phyloP scores from a whole-genome alignment of 2,113 vertebrate genomes.

The Paramormyrops kingsleyae region DNA sequence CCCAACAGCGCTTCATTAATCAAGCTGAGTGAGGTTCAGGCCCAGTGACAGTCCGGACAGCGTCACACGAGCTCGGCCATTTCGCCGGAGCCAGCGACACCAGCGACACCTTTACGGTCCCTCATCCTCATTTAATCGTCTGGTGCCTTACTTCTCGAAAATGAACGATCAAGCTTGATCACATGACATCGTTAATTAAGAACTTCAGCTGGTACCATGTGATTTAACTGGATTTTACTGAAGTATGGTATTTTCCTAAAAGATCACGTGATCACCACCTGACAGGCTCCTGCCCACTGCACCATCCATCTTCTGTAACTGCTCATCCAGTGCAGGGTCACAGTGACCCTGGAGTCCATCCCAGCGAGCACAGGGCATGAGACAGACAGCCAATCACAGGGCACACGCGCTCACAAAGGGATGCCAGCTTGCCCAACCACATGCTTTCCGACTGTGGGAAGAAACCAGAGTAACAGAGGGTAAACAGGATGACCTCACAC shows the following conservation, averaged over 20 bases:
- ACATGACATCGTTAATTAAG: background rate
- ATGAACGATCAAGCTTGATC: background rate
- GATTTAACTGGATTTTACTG: background rate
- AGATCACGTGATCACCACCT: background rate
- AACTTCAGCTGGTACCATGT: background rate
- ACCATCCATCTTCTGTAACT: background rate
- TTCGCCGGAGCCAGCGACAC: slow-evolving; percentile 79
- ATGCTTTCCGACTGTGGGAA: background rate
- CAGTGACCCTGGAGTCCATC: background rate
- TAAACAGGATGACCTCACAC: background rate
- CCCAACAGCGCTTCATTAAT: slow-evolving; percentile 99
- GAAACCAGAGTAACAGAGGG: background rate
- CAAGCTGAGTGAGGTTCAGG: slow-evolving; percentile 86
- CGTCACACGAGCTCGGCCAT: slow-evolving; percentile 80
- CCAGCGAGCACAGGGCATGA: background rate
- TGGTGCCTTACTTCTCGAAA: slow-evolving; percentile 51
- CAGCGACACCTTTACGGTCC: slow-evolving; percentile 74
- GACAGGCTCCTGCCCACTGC: background rate
- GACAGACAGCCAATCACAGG: background rate
- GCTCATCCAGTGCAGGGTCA: background rate
- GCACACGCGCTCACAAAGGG: background rate
- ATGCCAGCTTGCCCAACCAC: background rate
- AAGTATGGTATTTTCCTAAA: background rate
- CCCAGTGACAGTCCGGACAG: slow-evolving; percentile 84
- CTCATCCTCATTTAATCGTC: slow-evolving; percentile 72